Evolutionary conservation across 2,113 vertebrate species (phyloP), one percentile per base, ranked within the genome.

Genomic region (Tragulus kanchil): DNA sequence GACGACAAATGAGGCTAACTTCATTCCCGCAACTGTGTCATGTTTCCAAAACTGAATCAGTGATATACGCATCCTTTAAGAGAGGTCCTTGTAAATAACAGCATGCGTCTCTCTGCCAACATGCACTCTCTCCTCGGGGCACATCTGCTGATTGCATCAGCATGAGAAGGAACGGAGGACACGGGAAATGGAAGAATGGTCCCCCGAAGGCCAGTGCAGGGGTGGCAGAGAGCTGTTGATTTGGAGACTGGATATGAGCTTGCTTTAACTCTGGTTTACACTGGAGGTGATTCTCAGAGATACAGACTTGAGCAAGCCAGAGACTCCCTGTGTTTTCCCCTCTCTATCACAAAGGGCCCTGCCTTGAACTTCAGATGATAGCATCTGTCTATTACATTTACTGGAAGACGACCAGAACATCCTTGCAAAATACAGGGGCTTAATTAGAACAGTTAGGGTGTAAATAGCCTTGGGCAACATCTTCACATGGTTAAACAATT

Each of bases 1-100:
- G 8, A 85, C 0, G 5, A 71, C 78, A 52, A 71, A 97, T 56
- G 67, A 97, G 62, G 82, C 89, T 73, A 73, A 96, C 96, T 93
- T 67, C 3, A 61, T 73, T 83, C 50, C 79, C 59, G 62, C 50
- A 28, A 83, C 78, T 87, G 28, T 48, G 50, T 69, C 64, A 31
- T 50, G 14, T 48, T 90, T 67, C 69, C 62, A 78, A 83, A 93
- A 69, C n/a, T 26, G 73, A 95, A 28, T 73, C 92, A 75, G n/a
- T 73, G 31, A 83, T n/a, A 83, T 1, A 17, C 8, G 52, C 36
- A 48, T 48, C 58, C 88, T 69, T 89, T 45, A 69, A 92, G 95
- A 26, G 17, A 0, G 2, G 52, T 28, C 50, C 17, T 87, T 79
- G 45, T 54, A 94, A 93, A 69, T 89, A 73, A 75, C 17, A 48